Evolutionary conservation across 2,113 vertebrate species (phyloP), one percentile per base, ranked within the genome.

Genomic region (Apodemus speciosus): DNA sequence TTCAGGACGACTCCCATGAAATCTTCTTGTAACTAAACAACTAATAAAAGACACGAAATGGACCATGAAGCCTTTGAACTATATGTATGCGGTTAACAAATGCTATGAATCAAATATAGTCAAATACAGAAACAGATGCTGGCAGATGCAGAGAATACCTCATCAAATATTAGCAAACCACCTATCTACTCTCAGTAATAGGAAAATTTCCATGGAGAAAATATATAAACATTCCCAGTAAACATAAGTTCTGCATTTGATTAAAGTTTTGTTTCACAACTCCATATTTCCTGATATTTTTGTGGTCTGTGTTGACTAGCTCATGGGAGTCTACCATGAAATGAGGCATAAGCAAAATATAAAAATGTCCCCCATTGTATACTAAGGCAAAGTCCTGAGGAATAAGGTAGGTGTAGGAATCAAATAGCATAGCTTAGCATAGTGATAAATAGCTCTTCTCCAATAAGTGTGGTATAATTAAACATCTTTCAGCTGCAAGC

Each of bases 401-500:
- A 93, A 83, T 21, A 77, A 75, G 49, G 21, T 93, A 92, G 62
- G 75, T 10, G 49, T 94, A 64, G 53, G 64, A 89, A 79, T 76
- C 77, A 35, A 89, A 89, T 81, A 71, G 9, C 43, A 56, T 60
- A 80, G 71, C 40, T 91, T 62, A 92, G 89, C 60, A 56, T 91
- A 30, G 43, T 88, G 51, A 87, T 88, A 94, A 95, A 89, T 83
- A 93, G 30, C 62, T 93, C 32, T 94, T 86, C 71, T 25, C 38
- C 43, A 94, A 32, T 84, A 93, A 94, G 49, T 40, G 77, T 60
- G 21, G 27, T 90, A 64, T 69, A 94, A 91, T 77, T 93, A 66
- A 89, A 90, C 92, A 88, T 87, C 94, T 94, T 94, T 89, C 35
- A 85, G 80, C 35, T 75, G 18, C 38, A 91, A 60, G 88, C 71